Evolutionary conservation across 1,140 invertebrate genomes (phyloP).

Genomic region (Choristoneura fumiferana): DNA sequence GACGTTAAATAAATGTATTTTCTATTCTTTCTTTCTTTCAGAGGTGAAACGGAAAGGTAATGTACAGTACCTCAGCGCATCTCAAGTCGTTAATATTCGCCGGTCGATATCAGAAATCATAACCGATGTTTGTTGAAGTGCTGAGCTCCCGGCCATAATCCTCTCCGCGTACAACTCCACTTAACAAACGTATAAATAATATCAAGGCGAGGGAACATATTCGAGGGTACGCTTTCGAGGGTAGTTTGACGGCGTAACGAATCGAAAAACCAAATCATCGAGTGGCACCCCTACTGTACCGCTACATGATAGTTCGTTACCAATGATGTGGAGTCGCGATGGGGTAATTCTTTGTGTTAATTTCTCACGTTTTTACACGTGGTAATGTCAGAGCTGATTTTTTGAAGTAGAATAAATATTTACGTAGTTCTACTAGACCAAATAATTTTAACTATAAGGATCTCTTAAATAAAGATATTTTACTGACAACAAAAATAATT

Average conservation of each 20-base stretch:
- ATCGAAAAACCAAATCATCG: conserved; percentile 79
- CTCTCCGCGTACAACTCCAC: conserved; percentile 68
- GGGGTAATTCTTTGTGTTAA: too few relatives aligned
- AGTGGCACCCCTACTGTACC: conserved; percentile 73
- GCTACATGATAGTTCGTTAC: conserved; percentile 70
- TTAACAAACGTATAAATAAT: conserved; percentile 78
- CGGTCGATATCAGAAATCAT: conserved; percentile 72
- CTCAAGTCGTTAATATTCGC: conserved; percentile 45
- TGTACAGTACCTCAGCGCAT: background rate
- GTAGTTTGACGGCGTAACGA: conserved; percentile 78
- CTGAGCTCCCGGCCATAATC: conserved; percentile 71
- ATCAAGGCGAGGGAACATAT: conserved; percentile 75
- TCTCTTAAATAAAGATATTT: too few relatives aligned
- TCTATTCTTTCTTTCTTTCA: too few relatives aligned
- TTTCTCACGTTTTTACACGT: too few relatives aligned
- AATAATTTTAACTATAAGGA: too few relatives aligned
- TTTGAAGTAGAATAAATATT: too few relatives aligned
- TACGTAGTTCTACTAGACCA: too few relatives aligned
- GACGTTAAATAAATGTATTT: too few relatives aligned
- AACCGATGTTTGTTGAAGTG: conserved; percentile 75
- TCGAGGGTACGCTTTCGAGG: conserved; percentile 69
- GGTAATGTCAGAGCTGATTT: too few relatives aligned
- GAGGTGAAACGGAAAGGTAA: background rate
- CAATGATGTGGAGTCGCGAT: conserved; percentile 43
- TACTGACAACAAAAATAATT: too few relatives aligned